Conservation (phyloP, 2,797 vertebrate species). For the Fratercula arctica region DNA sequence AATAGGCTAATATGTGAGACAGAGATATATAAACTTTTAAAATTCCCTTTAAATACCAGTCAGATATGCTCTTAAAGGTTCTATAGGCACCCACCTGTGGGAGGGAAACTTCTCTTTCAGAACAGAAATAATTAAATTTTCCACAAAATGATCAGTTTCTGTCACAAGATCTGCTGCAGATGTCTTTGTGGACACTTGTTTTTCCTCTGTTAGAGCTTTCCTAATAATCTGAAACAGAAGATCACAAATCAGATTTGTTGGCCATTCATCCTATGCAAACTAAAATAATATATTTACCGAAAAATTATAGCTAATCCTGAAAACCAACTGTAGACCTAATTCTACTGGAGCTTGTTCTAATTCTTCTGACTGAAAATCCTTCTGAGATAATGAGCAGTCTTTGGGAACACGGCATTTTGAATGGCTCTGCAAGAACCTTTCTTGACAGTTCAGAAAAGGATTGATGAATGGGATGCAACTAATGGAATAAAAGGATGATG, state of each 20-base stretch:
- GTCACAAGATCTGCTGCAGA: slow-evolving; percentile 87
- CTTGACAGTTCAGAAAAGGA: background rate
- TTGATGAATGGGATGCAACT: background rate
- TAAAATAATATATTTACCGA: background rate
- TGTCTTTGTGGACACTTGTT: slow-evolving; percentile 85
- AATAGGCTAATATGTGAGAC: background rate
- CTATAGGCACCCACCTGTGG: slow-evolving; percentile 78
- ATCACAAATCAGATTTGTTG: background rate
- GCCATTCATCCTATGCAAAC: background rate
- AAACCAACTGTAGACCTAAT: background rate
- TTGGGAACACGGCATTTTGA: background rate
- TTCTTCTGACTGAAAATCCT: background rate
- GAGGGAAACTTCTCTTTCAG: slow-evolving; percentile 84
- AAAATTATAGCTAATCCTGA: background rate
- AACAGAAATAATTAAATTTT: slow-evolving; percentile 85
- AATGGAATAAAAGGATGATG: background rate
- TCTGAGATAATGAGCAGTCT: background rate
- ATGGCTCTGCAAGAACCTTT: background rate
- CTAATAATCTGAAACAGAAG: slow-evolving; percentile 80
- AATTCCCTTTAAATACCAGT: background rate
- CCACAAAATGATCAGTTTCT: slow-evolving; percentile 86
- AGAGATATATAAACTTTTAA: background rate
- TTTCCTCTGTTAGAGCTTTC: slow-evolving; percentile 84
- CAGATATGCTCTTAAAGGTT: background rate
- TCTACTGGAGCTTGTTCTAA: background rate